Percentiles rank a stretch among this genome's conserved stretches.
phyloP scores from a whole-genome alignment of 2,888 invertebrate genomes.

The Dicycla oo region DNA sequence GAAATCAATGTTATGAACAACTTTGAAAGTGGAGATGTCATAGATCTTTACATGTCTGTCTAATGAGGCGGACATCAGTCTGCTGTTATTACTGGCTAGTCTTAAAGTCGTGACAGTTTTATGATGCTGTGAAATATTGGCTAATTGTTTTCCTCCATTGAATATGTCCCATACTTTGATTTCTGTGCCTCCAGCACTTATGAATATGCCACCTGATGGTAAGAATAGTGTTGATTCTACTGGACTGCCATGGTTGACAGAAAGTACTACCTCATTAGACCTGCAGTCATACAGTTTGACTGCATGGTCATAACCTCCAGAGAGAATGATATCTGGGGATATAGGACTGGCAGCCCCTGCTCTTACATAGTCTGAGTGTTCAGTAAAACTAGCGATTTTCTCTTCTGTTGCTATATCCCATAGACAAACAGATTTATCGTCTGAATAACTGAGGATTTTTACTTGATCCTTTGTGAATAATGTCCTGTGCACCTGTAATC shows the following conservation, averaged over 20 bases:
- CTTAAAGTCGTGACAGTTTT: constrained; percentile 97
- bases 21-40: constrained; percentile 96
- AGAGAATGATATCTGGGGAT: constrained; percentile 94
- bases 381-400: constrained; percentile 91
- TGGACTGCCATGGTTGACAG: constrained; percentile 96
- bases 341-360: constrained; percentile 95
- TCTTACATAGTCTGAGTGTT: constrained; percentile 95
- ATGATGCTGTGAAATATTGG: constrained; percentile 97
- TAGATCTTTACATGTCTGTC: constrained; percentile 98
- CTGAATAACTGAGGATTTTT: constrained; percentile 96
- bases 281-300: constrained; percentile 97
- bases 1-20: constrained; percentile 96
- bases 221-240: constrained; percentile 97
- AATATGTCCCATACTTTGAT: constrained; percentile 98
- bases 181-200: constrained; percentile 97
- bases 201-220: constrained; percentile 96
- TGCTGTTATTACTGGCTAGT: constrained; percentile 95
- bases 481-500: constrained; percentile 93
- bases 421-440: constrained; percentile 96
- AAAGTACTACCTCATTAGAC: constrained; percentile 92
- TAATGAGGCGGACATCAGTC: constrained; percentile 96
- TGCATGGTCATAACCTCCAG: constrained; percentile 97
- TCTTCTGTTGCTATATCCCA: constrained; percentile 98
- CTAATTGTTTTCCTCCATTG: constrained; percentile 95
- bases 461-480: constrained; percentile 95